Evolutionary conservation across 2,113 vertebrate species (phyloP).

Genomic region (Montifringilla adamsi): DNA sequence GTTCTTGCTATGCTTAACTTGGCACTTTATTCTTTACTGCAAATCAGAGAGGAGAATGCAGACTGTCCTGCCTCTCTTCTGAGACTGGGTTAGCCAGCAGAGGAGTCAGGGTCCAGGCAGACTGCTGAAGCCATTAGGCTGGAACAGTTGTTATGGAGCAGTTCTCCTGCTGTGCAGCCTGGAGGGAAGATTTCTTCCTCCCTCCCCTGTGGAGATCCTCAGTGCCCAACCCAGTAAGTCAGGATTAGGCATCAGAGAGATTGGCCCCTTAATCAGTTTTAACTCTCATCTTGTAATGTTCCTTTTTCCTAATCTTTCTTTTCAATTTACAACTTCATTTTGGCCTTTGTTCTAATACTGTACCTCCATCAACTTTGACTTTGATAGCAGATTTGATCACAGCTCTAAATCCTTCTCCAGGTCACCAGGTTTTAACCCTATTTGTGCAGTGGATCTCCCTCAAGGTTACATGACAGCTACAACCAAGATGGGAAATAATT

Average conservation of each 20-base stretch:
- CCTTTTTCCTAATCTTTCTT: constrained; percentile 10
- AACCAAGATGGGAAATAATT: not conserved
- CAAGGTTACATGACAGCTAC: not conserved
- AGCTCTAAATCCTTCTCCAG: constrained; percentile 31
- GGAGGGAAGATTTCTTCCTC: constrained; percentile 38
- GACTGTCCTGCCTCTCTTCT: not conserved
- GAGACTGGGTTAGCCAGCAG: not conserved
- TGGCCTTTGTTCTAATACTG: constrained; percentile 20
- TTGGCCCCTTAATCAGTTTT: constrained; percentile 45
- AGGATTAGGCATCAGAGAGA: constrained; percentile 44
- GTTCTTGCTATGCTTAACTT: not conserved
- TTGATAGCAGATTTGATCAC: constrained; percentile 7
- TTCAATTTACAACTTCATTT: constrained; percentile 46
- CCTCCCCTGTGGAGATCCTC: constrained; percentile 14
- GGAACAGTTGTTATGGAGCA: constrained; percentile 5
- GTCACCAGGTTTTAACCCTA: constrained; percentile 35
- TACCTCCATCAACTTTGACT: constrained; percentile 4
- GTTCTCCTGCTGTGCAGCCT: constrained; percentile 47
- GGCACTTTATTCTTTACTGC: not conserved
- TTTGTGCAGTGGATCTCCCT: not conserved
- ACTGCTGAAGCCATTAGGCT: constrained; percentile 49
- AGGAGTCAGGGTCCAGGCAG: not conserved
- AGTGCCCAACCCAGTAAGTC: not conserved
- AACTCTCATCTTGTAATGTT: constrained; percentile 29
- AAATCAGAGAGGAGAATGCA: not conserved